Evolutionary conservation across 2,113 vertebrate genomes (phyloP), one percentile per base, ranked within the genome.

Genomic region (Odobenus rosmarus): DNA sequence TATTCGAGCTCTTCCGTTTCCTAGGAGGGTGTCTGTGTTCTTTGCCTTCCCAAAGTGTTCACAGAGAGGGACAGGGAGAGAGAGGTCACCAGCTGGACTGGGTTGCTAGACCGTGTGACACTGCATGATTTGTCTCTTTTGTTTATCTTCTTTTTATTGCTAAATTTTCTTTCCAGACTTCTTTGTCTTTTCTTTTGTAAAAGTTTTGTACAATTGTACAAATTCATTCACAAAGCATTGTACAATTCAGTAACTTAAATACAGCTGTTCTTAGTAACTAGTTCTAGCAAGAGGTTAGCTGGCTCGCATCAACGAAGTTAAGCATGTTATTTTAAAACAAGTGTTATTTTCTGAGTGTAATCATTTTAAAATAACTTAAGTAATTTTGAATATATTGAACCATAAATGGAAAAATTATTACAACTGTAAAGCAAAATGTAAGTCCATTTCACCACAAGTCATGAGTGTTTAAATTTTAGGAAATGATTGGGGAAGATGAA

Each of bases 311-410:
- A 88, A 72, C 31, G 64, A 97, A 81, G 28, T 83, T 71, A 72
- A 64, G 15, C 39, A 57, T 57, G 4, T 83, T 90, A 87, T 53
- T 90, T 71, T 93, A 85, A 87, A 82, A 82, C 4, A 51, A 74
- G 31, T 24, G 39, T 64, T 90, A 62, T 67, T 74, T 96, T 81
- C 23, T 95, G 31, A 94, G 76, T 39, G 4, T n/a, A 76, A 61
- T 19, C 62, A 81, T 77, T 96, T 95, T 36, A 62, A 94, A 89
- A 76, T 84, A 91, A 71, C 31, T 7, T 31, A 46, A 46, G 46
- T 46, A 46, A 33, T 16, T 67, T 67, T 67, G 31, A 33, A 33
- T 33, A 67, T 33, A 67, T 33, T 86, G 92, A 76, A 33, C 19
- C 18, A 57, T 55, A 51, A 83, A 31, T 67, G 13, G 6, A 49